phyloP scores from a whole-genome alignment of 1,140 invertebrate genomes.

The Drosophila kohkoa region DNA sequence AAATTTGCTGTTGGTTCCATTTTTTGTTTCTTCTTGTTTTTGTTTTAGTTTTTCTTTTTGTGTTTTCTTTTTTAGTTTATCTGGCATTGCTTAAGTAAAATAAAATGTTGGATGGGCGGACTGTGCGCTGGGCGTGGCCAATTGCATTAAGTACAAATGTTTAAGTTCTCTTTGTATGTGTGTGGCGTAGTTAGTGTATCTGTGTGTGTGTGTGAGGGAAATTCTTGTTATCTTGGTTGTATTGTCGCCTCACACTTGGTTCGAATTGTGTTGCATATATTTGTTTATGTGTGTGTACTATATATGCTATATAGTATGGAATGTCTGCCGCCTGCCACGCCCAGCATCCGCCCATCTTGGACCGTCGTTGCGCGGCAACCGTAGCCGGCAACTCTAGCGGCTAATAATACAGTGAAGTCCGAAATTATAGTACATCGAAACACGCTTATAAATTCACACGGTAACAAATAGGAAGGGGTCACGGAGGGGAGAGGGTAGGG shows the following conservation, averaged over 20 bases:
- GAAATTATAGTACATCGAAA: conserved; percentile 71
- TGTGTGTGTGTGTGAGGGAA: conserved; percentile 21
- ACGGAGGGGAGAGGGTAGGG: neutral
- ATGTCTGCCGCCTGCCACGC: conserved; percentile 73
- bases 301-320: conserved; percentile 54
- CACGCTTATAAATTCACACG: conserved; percentile 71
- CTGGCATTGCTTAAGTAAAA: conserved; percentile 70
- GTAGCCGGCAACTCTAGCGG: conserved; percentile 37
- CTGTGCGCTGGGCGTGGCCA: conserved; percentile 60
- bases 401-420: conserved; percentile 63
- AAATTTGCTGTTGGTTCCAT: conserved; percentile 72
- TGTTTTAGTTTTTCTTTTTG: conserved; percentile 12
- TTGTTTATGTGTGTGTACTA: conserved; percentile 17
- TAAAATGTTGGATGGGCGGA: conserved; percentile 54
- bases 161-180: conserved; percentile 55
- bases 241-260: conserved; percentile 32
- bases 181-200: neutral
- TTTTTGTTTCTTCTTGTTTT: conserved; percentile 40
- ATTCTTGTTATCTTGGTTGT: conserved; percentile 5
- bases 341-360: conserved; percentile 59
- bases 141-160: conserved; percentile 77
- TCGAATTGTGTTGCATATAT: conserved; percentile 18
- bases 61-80: conserved; percentile 29
- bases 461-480: conserved; percentile 63
- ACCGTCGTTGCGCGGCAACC: conserved; percentile 47